Conservation (phyloP, 2,888 invertebrate genomes). For the Lordiphosa fenestrarum region DNA sequence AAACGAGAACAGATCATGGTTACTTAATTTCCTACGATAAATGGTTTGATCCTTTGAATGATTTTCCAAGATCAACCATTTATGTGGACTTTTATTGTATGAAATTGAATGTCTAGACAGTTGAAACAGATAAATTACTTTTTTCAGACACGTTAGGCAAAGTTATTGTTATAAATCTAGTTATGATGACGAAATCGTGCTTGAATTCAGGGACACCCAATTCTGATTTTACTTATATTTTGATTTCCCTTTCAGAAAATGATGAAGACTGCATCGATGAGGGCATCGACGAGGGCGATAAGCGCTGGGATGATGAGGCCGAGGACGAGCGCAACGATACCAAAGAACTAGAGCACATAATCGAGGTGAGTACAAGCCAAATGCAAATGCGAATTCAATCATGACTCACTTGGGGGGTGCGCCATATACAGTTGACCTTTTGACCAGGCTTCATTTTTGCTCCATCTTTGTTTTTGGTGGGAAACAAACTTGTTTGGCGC, state of each 20-base stretch:
- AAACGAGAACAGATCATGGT: no score
- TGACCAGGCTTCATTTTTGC: slow-evolving; percentile 60
- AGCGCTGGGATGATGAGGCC: slow-evolving; percentile 82
- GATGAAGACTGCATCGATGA: slow-evolving; percentile 95
- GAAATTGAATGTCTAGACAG: no score
- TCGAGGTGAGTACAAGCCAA: slow-evolving; percentile 77
- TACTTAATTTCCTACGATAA: no score
- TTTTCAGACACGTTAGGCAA: no score
- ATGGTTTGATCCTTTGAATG: no score
- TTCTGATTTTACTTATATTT: neutral
- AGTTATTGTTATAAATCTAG: no score
- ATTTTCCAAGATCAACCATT: no score
- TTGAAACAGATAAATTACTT: no score
- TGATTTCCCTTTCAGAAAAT: slow-evolving; percentile 82
- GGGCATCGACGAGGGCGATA: slow-evolving; percentile 88
- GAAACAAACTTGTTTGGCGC: slow-evolving; percentile 43
- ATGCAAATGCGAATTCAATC: slow-evolving; percentile 22
- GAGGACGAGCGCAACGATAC: slow-evolving; percentile 81
- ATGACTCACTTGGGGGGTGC: slow-evolving; percentile 47
- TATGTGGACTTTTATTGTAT: no score
- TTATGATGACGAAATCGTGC: no score
- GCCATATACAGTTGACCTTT: slow-evolving; percentile 59
- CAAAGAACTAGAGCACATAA: slow-evolving; percentile 80
- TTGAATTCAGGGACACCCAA: no score
- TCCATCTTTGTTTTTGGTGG: slow-evolving; percentile 37